Conservation (phyloP, 2,113 vertebrate genomes). For the Seriola quinqueradiata region DNA sequence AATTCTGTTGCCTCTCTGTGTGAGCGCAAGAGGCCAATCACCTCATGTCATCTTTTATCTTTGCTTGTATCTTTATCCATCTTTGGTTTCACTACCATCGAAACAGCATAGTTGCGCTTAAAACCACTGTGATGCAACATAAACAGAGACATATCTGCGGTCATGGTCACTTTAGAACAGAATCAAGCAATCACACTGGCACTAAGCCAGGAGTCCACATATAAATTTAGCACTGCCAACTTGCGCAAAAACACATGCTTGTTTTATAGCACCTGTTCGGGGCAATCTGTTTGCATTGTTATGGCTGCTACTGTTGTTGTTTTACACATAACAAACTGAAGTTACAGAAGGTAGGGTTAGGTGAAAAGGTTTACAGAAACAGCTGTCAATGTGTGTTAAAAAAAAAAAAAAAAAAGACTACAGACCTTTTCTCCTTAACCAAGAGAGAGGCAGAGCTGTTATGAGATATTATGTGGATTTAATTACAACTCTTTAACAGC, state of each 20-base stretch:
- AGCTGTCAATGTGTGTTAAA: constrained; percentile 43
- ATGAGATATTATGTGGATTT: constrained; percentile 42
- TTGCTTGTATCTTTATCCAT: constrained; percentile 52
- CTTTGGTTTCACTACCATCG: constrained; percentile 57
- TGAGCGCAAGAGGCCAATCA: constrained; percentile 47
- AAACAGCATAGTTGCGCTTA: constrained; percentile 49
- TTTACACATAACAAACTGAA: constrained; percentile 65
- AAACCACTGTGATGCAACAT: constrained; percentile 64
- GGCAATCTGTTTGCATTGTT: constrained; percentile 49
- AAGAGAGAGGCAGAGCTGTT: constrained; percentile 30
- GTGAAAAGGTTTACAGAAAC: constrained; percentile 60
- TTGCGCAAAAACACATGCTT: constrained; percentile 38
- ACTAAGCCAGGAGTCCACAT: constrained; percentile 34
- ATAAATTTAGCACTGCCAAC: constrained; percentile 31
- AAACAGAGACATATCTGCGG: constrained; percentile 64
- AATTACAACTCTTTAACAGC: constrained; percentile 37
- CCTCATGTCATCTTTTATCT: constrained; percentile 44
- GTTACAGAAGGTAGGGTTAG: constrained; percentile 29
- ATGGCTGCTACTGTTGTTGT: constrained; percentile 49
- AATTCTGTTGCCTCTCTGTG: constrained; percentile 44
- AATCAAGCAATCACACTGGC: constrained; percentile 51
- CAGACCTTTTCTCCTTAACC: constrained; percentile 5
- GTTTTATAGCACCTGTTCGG: constrained; percentile 57
- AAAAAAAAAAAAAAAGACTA: background rate
- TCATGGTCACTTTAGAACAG: constrained; percentile 59